Evolutionary conservation across 2,888 invertebrate species (phyloP).

Genomic region (Oxytorus armatus): DNA sequence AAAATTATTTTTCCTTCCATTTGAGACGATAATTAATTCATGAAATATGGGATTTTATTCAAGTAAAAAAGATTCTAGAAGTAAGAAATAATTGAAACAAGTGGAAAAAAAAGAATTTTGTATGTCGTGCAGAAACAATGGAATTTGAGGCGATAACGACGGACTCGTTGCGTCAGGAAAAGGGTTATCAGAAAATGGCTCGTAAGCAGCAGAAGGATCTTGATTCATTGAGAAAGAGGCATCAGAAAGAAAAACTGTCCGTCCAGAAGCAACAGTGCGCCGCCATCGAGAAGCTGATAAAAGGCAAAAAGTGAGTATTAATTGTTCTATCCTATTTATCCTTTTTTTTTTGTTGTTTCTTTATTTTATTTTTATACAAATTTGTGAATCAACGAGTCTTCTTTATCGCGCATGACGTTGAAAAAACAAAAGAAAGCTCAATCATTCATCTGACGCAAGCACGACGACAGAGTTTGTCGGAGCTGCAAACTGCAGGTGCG

Average conservation of each 20-base stretch:
- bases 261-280: conserved; percentile 97
- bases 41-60: no score
- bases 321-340: not conserved
- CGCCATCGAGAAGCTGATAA: conserved; percentile 96
- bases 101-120: not conserved
- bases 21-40: no score
- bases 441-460: conserved; percentile 66
- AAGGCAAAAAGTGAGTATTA: conserved; percentile 93
- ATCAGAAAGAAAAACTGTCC: conserved; percentile 95
- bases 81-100: not conserved
- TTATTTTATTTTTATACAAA: conserved; percentile 17
- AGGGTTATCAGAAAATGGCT: conserved; percentile 95
- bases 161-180: conserved; percentile 94
- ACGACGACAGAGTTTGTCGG: conserved; percentile 68
- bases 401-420: conserved; percentile 55
- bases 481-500: conserved; percentile 66
- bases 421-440: conserved; percentile 62
- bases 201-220: conserved; percentile 98
- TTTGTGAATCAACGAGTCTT: conserved; percentile 23
- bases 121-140: conserved; percentile 83
- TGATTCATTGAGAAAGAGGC: conserved; percentile 95
- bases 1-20: no score
- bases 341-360: not conserved
- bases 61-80: not conserved
- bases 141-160: conserved; percentile 96